Evolutionary conservation across 2,888 invertebrate species (phyloP).

Genomic region (Oscheius onirici): DNA sequence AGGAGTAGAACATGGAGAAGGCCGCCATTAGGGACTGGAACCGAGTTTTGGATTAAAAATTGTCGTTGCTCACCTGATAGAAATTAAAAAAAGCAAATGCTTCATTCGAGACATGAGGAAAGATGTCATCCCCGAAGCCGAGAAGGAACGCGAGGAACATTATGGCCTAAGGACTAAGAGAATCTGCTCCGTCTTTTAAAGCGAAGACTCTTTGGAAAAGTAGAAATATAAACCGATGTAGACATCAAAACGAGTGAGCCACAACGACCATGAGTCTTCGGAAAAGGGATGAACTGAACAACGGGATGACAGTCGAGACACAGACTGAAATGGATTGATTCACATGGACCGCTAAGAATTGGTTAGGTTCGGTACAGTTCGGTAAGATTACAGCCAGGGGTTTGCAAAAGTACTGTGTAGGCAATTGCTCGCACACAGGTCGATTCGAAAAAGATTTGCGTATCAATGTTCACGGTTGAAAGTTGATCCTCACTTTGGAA

Average conservation of each 20-base stretch:
- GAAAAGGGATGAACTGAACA: background rate
- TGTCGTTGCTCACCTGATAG: conserved; percentile 81
- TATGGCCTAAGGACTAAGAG: background rate
- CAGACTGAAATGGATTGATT: background rate
- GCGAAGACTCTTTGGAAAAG: conserved; percentile 78
- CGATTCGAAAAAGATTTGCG: no score
- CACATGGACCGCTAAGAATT: no score
- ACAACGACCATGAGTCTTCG: conserved; percentile 89
- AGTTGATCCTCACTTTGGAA: no score
- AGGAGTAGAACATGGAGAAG: conserved; percentile 22
- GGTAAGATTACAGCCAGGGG: no score
- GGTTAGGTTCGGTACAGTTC: no score
- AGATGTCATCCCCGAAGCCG: conserved; percentile 92
- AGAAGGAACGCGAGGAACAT: conserved; percentile 89
- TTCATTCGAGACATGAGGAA: conserved; percentile 84
- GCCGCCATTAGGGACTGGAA: conserved; percentile 30
- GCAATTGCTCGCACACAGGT: no score
- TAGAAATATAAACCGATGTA: conserved; percentile 54
- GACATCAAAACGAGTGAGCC: conserved; percentile 72
- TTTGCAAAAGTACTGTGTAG: no score
- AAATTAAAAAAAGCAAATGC: conserved; percentile 98
- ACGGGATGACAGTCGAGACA: background rate
- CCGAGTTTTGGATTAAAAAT: background rate
- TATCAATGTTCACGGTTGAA: no score
- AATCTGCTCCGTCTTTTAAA: conserved; percentile 76